Base-by-base conservation (phyloP, 2,797 vertebrate species). In the Gouania willdenowi region DNA sequence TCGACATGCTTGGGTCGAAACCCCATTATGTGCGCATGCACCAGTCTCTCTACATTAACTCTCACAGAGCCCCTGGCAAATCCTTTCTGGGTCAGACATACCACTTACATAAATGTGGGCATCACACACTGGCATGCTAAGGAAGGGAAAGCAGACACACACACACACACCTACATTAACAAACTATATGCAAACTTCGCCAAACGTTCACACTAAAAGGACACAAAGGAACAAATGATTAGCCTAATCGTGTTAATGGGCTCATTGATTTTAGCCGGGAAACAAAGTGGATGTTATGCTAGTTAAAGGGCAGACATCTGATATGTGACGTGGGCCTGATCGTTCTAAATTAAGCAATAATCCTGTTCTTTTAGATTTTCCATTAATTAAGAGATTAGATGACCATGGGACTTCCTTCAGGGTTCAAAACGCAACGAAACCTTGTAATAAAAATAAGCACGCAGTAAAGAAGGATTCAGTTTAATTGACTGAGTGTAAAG, bases 71-170 rank as follows among this genome's bases (percentile, higher is more conserved):
- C 76, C 61, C 56, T 14, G 68, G 81, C 70, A 49, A 79, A 66
- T 47, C 32, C 27, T 75, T 82, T 82, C 75, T 86, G 66, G 81
- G 78, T 83, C 79, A 84, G 66, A 79, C 67, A 63, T 29, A 56
- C 56, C 64, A 68, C 62, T 66, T 52, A 40, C 38, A 61, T 53
- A 58, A 63, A 77, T 56, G 58, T 66, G 62, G 51, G 56, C 68
- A 71, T 60, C 63, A 46, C 6, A 60, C 41, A 32, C 58, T 55
- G 43, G 57, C 70, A 64, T 63, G 71, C 65, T 53, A 71, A 20
- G 32, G 41, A 39, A 49, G 19, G 8, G 21, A 45, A 58, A 8
- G 50, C 65, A 53, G 49, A 44, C 52, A 58, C 34, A 67, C 38
- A 48, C 22, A 35, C 14, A 48, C 7, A 19, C 43, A 29, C 5